A percentile compares a stretch with the other conserved stretches of the same genome.
Conservation (phyloP, 2,888 invertebrate genomes). For the Dascillus cervinus region DNA sequence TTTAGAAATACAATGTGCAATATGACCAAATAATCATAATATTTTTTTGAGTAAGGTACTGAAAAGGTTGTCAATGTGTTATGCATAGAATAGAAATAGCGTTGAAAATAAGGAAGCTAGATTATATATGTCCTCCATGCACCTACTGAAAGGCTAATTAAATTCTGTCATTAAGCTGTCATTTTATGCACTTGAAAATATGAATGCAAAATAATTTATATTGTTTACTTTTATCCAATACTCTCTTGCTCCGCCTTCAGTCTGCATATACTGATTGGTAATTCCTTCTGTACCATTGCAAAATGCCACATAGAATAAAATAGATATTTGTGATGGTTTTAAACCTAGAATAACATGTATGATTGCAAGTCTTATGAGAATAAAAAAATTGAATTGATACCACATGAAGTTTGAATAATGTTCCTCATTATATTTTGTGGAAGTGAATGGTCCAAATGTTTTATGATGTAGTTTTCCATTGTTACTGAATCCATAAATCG, state of each 20-base stretch:
- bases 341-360: slow-evolving; percentile 21
- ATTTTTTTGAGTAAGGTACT: too few species aligned
- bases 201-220: neutral
- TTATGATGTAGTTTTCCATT: slow-evolving; percentile 24
- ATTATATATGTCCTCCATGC: neutral
- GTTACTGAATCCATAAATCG: slow-evolving; percentile 17
- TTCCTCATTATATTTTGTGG: slow-evolving; percentile 20
- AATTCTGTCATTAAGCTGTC: too few species aligned
- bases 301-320: slow-evolving; percentile 27
- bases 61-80: too few species aligned
- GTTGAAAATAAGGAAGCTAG: neutral
- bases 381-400: too few species aligned
- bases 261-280: slow-evolving; percentile 14
- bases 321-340: slow-evolving; percentile 21
- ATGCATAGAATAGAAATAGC: too few species aligned
- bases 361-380: slow-evolving; percentile 2
- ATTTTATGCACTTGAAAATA: neutral
- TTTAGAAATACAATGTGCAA: too few species aligned
- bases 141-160: too few species aligned
- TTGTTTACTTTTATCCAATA: slow-evolving; percentile 19
- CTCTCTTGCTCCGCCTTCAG: slow-evolving; percentile 17
- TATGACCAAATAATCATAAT: too few species aligned
- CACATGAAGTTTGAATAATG: slow-evolving; percentile 23
- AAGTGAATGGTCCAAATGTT: slow-evolving; percentile 13
- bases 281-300: slow-evolving; percentile 24